Base-by-base conservation (phyloP, 2,888 invertebrate genomes). In the Dicycla oo region DNA sequence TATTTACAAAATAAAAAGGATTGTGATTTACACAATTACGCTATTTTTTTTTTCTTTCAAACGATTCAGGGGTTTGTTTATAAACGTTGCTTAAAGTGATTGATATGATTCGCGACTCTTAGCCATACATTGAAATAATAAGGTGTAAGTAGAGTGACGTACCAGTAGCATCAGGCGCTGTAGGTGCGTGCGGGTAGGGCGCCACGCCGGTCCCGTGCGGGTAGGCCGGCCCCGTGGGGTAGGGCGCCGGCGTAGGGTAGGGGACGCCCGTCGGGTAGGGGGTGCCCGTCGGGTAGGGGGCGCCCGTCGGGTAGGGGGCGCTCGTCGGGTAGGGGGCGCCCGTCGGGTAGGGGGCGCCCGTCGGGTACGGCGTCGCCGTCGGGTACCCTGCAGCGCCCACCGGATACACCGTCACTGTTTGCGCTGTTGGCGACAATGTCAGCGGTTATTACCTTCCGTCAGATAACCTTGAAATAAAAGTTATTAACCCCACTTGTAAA, bases 151-250 rank as follows among this genome's bases (percentile, higher is more conserved):
- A 1, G 11, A 38, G 18, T n/a, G 1, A 60, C 91, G 78, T 60
- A 94, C 94, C 91, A 62, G 86, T 84, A 13, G 86, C 90, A 49
- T 93, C 92, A 0, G 94, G 94, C 53, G 94, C 94, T 58, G 90
- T 92, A 0, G 93, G 91, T 13, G 87, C 85, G 11, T 79, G 67
- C 57, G 80, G 81, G 62, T 83, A 85, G 26, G 85, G 86, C 72
- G 69, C 61, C 40, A 71, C 13, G 54, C 26, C 53, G 66, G 54
- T 38, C 26, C 74, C 23, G n/a, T 26, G 40, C 7, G 85, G 78
- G 80, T 85, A 82, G 3, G 85, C 74, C 3, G 78, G 60, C 7
- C 53, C 70, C 11, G 75, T 0, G 20, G 82, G 82, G 63, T 84
- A 83, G 38, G 82, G 84, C 57, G 69, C 51, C 2, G 5, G 1